phyloP scores from a whole-genome alignment of 1,140 invertebrate species.

The Brachionus rotundiformis region DNA sequence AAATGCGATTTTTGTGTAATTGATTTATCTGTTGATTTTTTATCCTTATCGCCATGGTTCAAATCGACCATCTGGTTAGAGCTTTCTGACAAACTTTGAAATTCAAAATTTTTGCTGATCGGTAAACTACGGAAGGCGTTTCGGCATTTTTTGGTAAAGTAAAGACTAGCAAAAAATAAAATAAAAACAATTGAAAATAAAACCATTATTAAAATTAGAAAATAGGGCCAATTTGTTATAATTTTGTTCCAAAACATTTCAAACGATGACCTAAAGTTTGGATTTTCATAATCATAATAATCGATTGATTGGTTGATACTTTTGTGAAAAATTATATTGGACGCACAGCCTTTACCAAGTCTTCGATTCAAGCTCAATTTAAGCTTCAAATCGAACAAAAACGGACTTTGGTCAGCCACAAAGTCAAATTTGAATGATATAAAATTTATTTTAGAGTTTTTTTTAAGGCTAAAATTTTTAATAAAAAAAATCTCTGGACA shows the following conservation, averaged over 20 bases:
- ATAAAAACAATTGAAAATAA: not conserved
- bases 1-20: not conserved
- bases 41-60: too few species aligned
- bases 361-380: slow-evolving; percentile 20
- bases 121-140: not conserved
- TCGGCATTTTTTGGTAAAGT: not conserved
- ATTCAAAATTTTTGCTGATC: slow-evolving; percentile 8
- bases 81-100: not conserved
- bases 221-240: not conserved
- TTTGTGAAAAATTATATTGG: not conserved
- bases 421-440: not conserved
- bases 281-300: not conserved
- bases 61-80: not conserved
- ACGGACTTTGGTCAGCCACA: not conserved
- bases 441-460: not conserved
- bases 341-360: slow-evolving; percentile 12
- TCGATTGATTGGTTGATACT: not conserved
- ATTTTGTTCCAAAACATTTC: slow-evolving; percentile 21
- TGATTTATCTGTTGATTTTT: too few species aligned
- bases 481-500: slow-evolving; percentile 8
- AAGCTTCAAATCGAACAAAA: not conserved
- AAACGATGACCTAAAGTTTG: not conserved
- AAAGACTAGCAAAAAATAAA: not conserved
- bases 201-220: not conserved
- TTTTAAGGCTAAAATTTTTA: not conserved